These are phyloP conservation scores for Ochotona curzoniae DNA, from an alignment of 2,113 vertebrate genomes.

Conservation along the genomic window DNA sequence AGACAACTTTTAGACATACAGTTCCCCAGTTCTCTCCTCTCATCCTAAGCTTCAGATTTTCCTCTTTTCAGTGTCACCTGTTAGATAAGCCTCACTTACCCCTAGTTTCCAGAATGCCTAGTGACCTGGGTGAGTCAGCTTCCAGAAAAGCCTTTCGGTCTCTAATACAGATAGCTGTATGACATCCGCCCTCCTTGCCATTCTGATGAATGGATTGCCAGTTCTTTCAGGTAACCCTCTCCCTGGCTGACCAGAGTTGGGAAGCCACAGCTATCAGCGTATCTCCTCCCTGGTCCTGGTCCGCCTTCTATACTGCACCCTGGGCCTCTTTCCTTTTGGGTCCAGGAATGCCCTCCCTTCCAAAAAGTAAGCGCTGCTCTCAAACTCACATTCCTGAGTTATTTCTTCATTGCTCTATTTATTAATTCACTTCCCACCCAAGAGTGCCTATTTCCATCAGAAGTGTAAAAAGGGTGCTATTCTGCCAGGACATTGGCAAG, in stretches of 20 bases:
- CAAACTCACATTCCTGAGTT: not conserved
- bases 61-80: not conserved
- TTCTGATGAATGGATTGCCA: not conserved
- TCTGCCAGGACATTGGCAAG: too few species aligned
- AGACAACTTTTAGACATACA: not conserved
- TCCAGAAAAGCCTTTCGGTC: not conserved
- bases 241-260: not conserved
- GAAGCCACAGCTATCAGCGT: not conserved
- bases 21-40: not conserved
- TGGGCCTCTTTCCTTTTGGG: not conserved
- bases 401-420: not conserved
- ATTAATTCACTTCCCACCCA: not conserved
- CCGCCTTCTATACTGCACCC: not conserved
- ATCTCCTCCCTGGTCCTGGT: not conserved
- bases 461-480: not conserved
- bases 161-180: not conserved
- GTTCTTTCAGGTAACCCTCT: not conserved
- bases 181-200: not conserved
- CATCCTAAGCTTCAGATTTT: not conserved
- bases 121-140: not conserved
- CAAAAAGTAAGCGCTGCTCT: not conserved
- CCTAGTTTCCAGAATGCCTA: not conserved
- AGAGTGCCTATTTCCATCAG: too few species aligned
- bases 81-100: not conserved
- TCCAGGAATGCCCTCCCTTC: not conserved